phyloP scores from a whole-genome alignment of 2,797 vertebrate genomes.

The Hyperoplus lanceolatus region DNA sequence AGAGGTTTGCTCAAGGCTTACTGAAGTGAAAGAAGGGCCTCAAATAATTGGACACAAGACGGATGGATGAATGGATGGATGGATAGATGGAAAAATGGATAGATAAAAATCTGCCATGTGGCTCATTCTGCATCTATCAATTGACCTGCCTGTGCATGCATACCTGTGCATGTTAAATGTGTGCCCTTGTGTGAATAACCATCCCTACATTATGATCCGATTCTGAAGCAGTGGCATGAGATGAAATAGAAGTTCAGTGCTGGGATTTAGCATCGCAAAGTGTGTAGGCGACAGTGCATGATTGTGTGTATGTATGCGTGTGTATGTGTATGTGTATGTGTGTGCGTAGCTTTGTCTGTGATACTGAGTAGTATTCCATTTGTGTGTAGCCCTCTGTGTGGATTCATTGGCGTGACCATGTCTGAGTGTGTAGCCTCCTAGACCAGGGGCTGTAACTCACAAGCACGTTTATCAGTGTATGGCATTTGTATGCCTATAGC shows the following conservation, averaged over 20 bases:
- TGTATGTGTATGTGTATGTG: background rate
- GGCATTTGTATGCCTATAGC: constrained; percentile 70
- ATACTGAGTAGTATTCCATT: constrained; percentile 15
- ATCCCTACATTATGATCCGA: constrained; percentile 61
- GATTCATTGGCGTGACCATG: constrained; percentile 56
- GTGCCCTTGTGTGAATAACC: constrained; percentile 42
- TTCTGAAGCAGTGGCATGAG: constrained; percentile 45
- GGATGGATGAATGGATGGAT: too few relatives aligned
- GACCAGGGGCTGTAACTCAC: constrained; percentile 57
- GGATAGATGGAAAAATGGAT: too few relatives aligned
- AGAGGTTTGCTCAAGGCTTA: background rate
- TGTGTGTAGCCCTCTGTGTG: constrained; percentile 11
- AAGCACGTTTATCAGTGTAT: constrained; percentile 69
- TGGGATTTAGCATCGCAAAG: constrained; percentile 63
- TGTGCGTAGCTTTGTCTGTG: background rate
- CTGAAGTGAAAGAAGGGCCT: background rate
- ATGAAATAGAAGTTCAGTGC: constrained; percentile 71
- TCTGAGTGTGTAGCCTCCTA: constrained; percentile 57
- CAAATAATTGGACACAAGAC: background rate
- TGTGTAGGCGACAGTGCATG: constrained; percentile 7
- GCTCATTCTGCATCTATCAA: constrained; percentile 39
- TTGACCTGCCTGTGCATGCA: constrained; percentile 23
- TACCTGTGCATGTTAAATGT: constrained; percentile 28
- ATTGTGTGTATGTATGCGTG: background rate
- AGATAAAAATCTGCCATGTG: constrained; percentile 12